Percentiles rank a stretch among this genome's conserved stretches.
phyloP scores from a whole-genome alignment of 2,113 vertebrate species.

The Gulo gulo region DNA sequence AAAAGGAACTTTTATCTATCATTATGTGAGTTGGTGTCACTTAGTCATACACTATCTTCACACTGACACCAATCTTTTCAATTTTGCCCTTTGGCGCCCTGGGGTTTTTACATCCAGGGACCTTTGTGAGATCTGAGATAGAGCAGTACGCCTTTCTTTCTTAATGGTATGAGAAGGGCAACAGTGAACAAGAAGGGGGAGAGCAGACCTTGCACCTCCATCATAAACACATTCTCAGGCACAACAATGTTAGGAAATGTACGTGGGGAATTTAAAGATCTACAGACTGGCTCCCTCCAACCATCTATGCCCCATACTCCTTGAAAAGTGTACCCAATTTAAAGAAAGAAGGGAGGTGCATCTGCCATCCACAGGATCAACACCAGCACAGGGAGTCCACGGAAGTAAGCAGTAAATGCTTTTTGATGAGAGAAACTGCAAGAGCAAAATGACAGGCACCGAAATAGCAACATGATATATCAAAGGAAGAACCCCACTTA shows the following conservation, averaged over 20 bases:
- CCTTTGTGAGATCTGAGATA: not conserved
- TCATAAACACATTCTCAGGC: not conserved
- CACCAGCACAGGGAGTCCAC: not conserved
- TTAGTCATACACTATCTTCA: not conserved
- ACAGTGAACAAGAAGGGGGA: not conserved
- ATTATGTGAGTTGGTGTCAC: not conserved
- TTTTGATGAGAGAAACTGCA: constrained; percentile 41
- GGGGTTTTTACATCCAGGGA: not conserved
- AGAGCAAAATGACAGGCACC: constrained; percentile 27
- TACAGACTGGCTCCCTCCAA: not conserved
- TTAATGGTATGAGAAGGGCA: not conserved
- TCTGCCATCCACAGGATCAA: not conserved
- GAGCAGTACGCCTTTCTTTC: not conserved
- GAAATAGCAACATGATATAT: constrained; percentile 40
- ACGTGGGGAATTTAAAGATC: not conserved
- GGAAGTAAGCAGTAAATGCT: not conserved
- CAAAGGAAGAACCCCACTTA: constrained; percentile 21
- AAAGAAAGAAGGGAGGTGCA: constrained; percentile 1
- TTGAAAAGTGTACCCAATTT: not conserved
- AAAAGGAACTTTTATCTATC: not conserved
- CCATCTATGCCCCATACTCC: not conserved
- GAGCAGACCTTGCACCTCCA: not conserved
- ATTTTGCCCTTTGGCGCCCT: not conserved
- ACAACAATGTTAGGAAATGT: not conserved
- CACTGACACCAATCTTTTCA: not conserved